These are phyloP conservation scores for Engystomops pustulosus DNA, from an alignment of 2,113 vertebrate genomes.

Conservation along the genomic window DNA sequence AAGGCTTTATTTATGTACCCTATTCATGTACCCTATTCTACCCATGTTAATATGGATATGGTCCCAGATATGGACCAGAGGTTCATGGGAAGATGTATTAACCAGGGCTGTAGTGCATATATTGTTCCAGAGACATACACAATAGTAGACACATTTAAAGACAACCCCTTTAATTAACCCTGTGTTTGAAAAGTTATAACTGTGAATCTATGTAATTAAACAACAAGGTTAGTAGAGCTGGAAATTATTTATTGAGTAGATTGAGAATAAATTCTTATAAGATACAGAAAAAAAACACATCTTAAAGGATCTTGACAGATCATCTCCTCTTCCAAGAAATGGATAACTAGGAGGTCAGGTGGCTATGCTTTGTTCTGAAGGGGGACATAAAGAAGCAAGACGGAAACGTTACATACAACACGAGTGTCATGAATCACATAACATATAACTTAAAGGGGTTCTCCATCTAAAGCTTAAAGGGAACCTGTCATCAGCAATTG, in stretches of 20 bases:
- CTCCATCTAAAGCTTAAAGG: neutral
- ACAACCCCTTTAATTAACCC: neutral
- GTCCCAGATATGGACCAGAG: neutral
- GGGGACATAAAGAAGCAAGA: constrained; percentile 38
- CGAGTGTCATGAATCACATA: neutral
- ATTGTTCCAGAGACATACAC: neutral
- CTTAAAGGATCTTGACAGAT: constrained; percentile 30
- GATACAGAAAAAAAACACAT: constrained; percentile 2
- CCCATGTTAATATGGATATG: neutral
- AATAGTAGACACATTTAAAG: neutral
- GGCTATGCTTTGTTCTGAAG: constrained; percentile 46
- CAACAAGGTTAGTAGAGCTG: neutral
- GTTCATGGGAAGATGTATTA: neutral
- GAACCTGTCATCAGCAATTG: too few species aligned
- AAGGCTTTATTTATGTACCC: neutral
- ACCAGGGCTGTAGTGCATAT: neutral
- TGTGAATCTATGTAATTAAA: neutral
- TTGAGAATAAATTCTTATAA: neutral
- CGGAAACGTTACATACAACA: constrained; percentile 12
- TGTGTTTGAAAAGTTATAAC: neutral
- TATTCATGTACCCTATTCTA: too few species aligned
- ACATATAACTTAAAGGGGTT: neutral
- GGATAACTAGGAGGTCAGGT: constrained; percentile 9
- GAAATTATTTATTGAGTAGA: constrained; percentile 1
- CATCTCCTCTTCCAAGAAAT: constrained; percentile 44